Evolutionary conservation across 1,140 invertebrate species (phyloP).

Genomic region (Platorchestia sp.): DNA sequence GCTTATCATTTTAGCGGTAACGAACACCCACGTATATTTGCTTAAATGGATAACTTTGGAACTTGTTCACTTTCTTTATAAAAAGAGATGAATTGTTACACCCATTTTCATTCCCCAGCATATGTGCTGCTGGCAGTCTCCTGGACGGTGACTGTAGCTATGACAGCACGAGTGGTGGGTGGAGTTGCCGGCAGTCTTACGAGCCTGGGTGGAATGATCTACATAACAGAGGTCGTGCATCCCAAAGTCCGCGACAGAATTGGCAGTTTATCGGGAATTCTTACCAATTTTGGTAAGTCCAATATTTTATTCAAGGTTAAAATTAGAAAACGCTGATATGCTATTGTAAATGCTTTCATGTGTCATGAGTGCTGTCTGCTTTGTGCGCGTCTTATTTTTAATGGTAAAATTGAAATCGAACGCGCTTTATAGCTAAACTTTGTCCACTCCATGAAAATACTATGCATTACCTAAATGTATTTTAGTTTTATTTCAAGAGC

Average conservation of each 20-base stretch:
- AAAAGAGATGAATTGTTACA: not conserved
- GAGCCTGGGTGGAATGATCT: conserved; percentile 1
- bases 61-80: not conserved
- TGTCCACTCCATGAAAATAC: no score
- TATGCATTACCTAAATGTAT: no score
- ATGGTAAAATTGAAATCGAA: no score
- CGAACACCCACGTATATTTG: not conserved
- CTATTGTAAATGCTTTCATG: no score
- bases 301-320: not conserved
- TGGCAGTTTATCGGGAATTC: not conserved
- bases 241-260: conserved; percentile 16
- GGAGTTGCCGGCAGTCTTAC: conserved; percentile 1
- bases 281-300: not conserved
- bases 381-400: no score
- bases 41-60: not conserved
- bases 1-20: not conserved
- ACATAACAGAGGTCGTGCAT: conserved; percentile 27
- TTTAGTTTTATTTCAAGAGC: no score
- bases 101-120: not conserved
- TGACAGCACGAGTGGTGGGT: not conserved
- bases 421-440: no score
- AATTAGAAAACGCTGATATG: not conserved
- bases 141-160: not conserved
- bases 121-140: not conserved
- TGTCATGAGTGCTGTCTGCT: not conserved